phyloP scores from a whole-genome alignment of 2,888 invertebrate species.

The Camptogramma bilineatum region DNA sequence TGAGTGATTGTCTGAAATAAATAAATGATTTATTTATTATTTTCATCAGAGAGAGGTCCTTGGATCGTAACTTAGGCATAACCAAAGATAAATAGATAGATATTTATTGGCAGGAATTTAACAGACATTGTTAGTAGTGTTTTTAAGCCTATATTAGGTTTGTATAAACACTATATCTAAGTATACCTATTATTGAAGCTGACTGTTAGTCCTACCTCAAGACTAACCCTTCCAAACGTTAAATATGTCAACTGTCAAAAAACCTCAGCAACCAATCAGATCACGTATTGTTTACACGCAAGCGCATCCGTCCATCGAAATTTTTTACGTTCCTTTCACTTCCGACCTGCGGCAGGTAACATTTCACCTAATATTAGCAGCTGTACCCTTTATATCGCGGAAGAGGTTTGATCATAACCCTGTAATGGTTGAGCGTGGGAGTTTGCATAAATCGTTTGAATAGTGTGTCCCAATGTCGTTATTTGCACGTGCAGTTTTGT shows the following conservation, averaged over 20 bases:
- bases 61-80: too few species aligned
- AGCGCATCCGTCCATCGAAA: slow-evolving; percentile 55
- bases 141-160: too few species aligned
- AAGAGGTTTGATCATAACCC: slow-evolving; percentile 17
- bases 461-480: neutral
- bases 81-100: too few species aligned
- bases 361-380: slow-evolving; percentile 53
- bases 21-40: too few species aligned
- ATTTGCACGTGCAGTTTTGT: slow-evolving; percentile 4
- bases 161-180: too few species aligned
- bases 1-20: too few species aligned
- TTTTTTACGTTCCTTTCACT: slow-evolving; percentile 80
- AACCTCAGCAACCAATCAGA: slow-evolving; percentile 45
- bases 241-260: slow-evolving; percentile 3
- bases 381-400: slow-evolving; percentile 34
- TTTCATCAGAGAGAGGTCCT: too few species aligned
- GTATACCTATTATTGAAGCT: too few species aligned
- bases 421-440: slow-evolving; percentile 12
- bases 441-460: slow-evolving; percentile 13
- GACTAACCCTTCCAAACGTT: neutral
- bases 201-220: too few species aligned
- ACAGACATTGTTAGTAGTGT: too few species aligned
- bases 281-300: slow-evolving; percentile 61
- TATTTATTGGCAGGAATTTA: too few species aligned
- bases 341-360: slow-evolving; percentile 75